A percentile compares a stretch with the other conserved stretches of the same genome.
Conservation (phyloP, 2,888 invertebrate species). For the Hololepta plana region DNA sequence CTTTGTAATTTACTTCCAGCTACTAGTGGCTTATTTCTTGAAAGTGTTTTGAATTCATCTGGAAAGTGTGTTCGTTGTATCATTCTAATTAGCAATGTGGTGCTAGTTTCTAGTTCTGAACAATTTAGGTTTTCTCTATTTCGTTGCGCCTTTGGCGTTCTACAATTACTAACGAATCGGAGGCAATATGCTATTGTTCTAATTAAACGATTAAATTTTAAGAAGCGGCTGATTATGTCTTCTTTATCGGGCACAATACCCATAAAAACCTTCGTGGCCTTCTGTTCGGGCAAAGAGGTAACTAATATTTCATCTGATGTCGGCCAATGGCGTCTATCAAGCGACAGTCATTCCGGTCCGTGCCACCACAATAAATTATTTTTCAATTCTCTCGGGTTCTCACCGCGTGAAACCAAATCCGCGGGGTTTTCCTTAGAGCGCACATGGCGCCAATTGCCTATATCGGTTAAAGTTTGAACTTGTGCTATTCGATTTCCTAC, state of each 20-base stretch:
- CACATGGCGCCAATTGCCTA: conserved; percentile 13
- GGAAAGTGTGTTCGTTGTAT: conserved; percentile 4
- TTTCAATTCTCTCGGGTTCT: neutral
- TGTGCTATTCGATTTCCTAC: conserved; percentile 14
- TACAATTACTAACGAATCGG: conserved; percentile 6
- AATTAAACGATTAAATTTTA: too few species aligned
- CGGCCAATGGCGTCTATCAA: neutral
- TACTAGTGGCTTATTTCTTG: neutral
- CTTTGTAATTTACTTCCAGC: conserved; percentile 2
- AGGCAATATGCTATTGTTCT: conserved; percentile 5
- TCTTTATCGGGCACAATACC: too few species aligned
- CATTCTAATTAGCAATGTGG: neutral
- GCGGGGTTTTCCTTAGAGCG: conserved; percentile 14
- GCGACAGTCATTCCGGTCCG: neutral
- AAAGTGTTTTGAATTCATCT: conserved; percentile 2
- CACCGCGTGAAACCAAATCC: conserved; percentile 14
- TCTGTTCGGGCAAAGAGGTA: neutral
- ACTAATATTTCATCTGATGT: neutral
- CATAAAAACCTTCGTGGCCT: too few species aligned
- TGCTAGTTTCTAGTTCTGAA: conserved; percentile 3
- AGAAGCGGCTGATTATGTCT: too few species aligned
- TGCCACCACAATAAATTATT: neutral
- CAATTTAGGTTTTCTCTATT: conserved; percentile 1
- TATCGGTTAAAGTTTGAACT: conserved; percentile 12
- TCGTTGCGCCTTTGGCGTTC: neutral